A percentile compares a stretch with the other conserved stretches of the same genome.
These are phyloP conservation scores for Octodonta nipae DNA, from an alignment of 2,888 invertebrate genomes.

Conservation along the genomic window DNA sequence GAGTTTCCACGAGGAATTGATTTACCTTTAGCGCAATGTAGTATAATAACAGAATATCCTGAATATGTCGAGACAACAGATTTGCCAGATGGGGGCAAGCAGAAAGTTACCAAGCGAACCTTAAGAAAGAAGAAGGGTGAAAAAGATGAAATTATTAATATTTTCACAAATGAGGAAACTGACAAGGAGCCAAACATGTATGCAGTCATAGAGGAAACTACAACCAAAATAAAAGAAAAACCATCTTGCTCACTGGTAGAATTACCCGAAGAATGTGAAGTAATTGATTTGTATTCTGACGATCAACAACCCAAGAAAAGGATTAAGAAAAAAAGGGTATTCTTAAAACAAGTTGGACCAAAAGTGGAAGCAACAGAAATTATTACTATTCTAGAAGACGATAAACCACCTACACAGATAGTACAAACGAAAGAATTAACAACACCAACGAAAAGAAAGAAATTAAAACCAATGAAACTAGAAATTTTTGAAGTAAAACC, in stretches of 20 bases:
- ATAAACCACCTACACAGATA: conserved; percentile 20
- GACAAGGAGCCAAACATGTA: conserved; percentile 21
- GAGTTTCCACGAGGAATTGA: conserved; percentile 22
- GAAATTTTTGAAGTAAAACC: conserved; percentile 19
- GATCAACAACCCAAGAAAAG: conserved; percentile 32
- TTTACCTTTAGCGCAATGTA: conserved; percentile 15
- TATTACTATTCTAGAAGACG: conserved; percentile 24
- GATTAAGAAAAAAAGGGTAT: conserved; percentile 26
- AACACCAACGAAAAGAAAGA: conserved; percentile 21
- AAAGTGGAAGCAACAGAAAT: conserved; percentile 29
- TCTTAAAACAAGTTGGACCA: conserved; percentile 25
- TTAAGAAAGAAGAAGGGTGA: conserved; percentile 25
- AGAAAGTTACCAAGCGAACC: conserved; percentile 22
- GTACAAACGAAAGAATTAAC: conserved; percentile 18
- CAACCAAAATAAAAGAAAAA: conserved; percentile 21
- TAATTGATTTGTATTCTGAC: conserved; percentile 33
- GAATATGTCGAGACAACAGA: conserved; percentile 27
- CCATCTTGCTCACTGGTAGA: conserved; percentile 23
- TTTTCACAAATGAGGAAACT: conserved; percentile 31
- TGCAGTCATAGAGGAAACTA: conserved; percentile 13
- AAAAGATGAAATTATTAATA: conserved; percentile 35
- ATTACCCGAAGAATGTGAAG: conserved; percentile 30
- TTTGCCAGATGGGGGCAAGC: conserved; percentile 22
- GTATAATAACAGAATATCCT: conserved; percentile 22
- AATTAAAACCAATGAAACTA: conserved; percentile 14